These are phyloP conservation scores for Dryomyza anilis DNA, from an alignment of 2,888 invertebrate species.

Conservation along the genomic window DNA sequence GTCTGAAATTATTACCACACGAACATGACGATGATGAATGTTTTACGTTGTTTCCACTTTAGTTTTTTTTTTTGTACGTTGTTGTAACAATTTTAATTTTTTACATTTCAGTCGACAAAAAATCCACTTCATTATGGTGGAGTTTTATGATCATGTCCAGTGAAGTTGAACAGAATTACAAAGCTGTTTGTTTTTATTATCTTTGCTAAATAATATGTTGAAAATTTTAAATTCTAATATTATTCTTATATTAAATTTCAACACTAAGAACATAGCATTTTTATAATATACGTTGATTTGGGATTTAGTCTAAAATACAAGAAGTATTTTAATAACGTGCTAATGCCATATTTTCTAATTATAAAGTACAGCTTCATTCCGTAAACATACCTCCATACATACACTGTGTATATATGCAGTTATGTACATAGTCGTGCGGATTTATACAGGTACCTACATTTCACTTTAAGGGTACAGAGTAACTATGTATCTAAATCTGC, in stretches of 20 bases:
- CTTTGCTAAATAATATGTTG: too few species aligned
- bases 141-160: conserved; percentile 29
- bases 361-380: conserved; percentile 10
- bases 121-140: conserved; percentile 17
- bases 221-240: too few species aligned
- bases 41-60: conserved; percentile 13
- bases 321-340: too few species aligned
- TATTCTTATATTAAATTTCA: too few species aligned
- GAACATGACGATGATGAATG: conserved; percentile 40
- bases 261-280: too few species aligned
- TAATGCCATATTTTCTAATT: conserved; percentile 15
- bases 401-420: too few species aligned
- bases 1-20: conserved; percentile 33
- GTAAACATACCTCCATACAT: too few species aligned
- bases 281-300: too few species aligned
- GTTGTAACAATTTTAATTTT: neutral
- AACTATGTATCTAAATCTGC: too few species aligned
- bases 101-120: conserved; percentile 5
- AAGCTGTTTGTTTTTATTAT: too few species aligned
- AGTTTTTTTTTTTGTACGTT: conserved; percentile 4
- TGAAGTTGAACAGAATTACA: conserved; percentile 30
- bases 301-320: too few species aligned
- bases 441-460: neutral
- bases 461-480: neutral
- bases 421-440: too few species aligned